Evolutionary conservation across 92 coral and sea anemone genomes (phyloP).

Genomic region (Anthopleura xanthogrammica): DNA sequence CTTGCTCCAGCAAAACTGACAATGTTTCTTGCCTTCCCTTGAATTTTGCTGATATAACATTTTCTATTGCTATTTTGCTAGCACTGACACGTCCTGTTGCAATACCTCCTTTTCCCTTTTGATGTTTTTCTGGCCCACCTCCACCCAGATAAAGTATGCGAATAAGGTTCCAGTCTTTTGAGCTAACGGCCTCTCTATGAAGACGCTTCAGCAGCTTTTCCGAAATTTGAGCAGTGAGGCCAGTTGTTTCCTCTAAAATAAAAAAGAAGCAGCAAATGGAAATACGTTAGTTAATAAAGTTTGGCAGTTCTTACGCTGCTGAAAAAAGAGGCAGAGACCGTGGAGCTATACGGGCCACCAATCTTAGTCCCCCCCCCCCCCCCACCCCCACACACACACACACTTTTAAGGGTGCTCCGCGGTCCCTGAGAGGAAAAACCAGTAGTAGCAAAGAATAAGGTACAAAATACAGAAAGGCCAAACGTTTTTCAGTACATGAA

Average conservation of each 20-base stretch:
- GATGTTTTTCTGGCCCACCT: constrained; percentile 65
- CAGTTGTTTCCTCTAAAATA: constrained; percentile 51
- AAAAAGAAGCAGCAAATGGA: not conserved
- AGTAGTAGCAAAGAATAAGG: too few relatives aligned
- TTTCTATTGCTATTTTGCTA: constrained; percentile 58
- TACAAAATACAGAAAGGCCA: too few relatives aligned
- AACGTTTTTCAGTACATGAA: too few relatives aligned
- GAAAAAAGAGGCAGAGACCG: too few relatives aligned
- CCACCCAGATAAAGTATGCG: constrained; percentile 75
- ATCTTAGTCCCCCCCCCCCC: too few relatives aligned
- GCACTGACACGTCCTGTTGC: constrained; percentile 53
- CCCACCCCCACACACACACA: too few relatives aligned
- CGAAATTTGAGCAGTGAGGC: constrained; percentile 50
- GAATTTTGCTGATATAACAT: constrained; percentile 44
- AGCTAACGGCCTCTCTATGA: constrained; percentile 29
- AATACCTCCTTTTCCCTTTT: constrained; percentile 66
- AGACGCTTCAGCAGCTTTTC: constrained; percentile 29
- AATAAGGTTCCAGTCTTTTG: constrained; percentile 68
- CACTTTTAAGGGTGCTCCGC: too few relatives aligned
- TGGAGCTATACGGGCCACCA: too few relatives aligned
- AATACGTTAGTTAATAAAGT: not conserved
- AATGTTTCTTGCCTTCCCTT: constrained; percentile 35
- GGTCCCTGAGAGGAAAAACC: too few relatives aligned
- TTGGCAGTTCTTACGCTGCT: too few relatives aligned
- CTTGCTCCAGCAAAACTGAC: constrained; percentile 62